Conservation (phyloP, 1,140 invertebrate genomes). For the Caerostris extrusa region DNA sequence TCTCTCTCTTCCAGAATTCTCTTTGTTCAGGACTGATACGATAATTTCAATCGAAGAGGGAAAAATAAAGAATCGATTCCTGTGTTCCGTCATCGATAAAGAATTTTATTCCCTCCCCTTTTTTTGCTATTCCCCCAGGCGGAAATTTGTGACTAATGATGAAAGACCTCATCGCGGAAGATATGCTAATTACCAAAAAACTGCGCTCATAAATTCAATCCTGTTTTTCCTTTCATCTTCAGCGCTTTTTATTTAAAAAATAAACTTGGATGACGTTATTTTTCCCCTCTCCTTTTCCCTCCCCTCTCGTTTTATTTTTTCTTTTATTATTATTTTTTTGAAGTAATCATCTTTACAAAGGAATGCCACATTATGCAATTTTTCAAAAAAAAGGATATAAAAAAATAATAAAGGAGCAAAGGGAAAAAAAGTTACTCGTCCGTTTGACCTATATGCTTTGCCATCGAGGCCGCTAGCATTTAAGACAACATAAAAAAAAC, state of each 20-base stretch:
- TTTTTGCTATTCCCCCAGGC: background rate
- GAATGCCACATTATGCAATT: slow-evolving; percentile 47
- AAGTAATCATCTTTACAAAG: slow-evolving; percentile 33
- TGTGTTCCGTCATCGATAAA: slow-evolving; percentile 40
- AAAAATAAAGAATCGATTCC: slow-evolving; percentile 30
- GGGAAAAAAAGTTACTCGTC: background rate
- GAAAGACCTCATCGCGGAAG: slow-evolving; percentile 24
- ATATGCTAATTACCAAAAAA: slow-evolving; percentile 65
- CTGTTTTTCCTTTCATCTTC: slow-evolving; percentile 39
- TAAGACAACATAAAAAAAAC: background rate
- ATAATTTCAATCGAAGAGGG: slow-evolving; percentile 54
- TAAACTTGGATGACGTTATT: background rate
- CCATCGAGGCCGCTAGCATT: background rate
- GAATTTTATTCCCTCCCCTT: background rate
- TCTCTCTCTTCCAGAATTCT: slow-evolving; percentile 21
- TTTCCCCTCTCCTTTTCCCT: background rate
- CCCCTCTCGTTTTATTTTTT: background rate
- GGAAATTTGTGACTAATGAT: slow-evolving; percentile 52
- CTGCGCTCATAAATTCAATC: slow-evolving; percentile 45
- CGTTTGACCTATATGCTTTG: slow-evolving; percentile 18
- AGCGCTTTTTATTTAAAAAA: background rate
- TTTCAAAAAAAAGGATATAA: background rate
- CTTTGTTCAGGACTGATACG: slow-evolving; percentile 47
- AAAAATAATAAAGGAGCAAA: background rate
- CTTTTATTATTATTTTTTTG: background rate